A percentile compares a stretch with the other conserved stretches of the same genome.
phyloP scores from a whole-genome alignment of 1,140 invertebrate species.

The Leguminivora glycinivorella region DNA sequence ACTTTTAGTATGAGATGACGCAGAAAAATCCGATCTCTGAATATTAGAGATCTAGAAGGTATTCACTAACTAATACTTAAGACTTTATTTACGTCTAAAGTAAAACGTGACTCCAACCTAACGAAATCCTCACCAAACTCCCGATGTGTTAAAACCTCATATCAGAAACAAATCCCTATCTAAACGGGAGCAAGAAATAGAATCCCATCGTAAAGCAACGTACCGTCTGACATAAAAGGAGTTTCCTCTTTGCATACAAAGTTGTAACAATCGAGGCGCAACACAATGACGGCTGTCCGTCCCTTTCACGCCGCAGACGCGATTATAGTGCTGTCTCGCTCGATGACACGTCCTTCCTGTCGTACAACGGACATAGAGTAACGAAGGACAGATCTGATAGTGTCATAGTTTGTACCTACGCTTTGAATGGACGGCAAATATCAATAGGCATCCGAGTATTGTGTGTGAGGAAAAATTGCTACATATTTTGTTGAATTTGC shows the following conservation, averaged over 20 bases:
- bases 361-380: constrained; percentile 47
- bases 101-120: background rate
- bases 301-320: constrained; percentile 56
- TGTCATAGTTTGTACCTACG: constrained; percentile 45
- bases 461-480: constrained; percentile 7
- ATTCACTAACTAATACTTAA: background rate
- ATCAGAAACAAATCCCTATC: constrained; percentile 17
- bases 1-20: too few species aligned
- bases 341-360: constrained; percentile 64
- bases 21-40: too few species aligned
- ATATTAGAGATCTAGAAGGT: background rate
- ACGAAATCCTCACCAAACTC: background rate
- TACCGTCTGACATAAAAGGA: constrained; percentile 52
- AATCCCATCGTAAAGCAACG: constrained; percentile 35
- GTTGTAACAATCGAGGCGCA: constrained; percentile 61
- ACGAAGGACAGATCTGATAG: constrained; percentile 52
- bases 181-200: constrained; percentile 33
- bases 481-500: constrained; percentile 10
- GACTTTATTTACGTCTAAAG: background rate
- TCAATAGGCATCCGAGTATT: constrained; percentile 44
- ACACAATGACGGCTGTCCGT: constrained; percentile 64
- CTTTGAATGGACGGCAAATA: constrained; percentile 41
- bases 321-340: constrained; percentile 63
- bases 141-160: background rate
- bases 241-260: constrained; percentile 67